These are phyloP conservation scores for Atherinomorus stipes DNA, from an alignment of 2,113 vertebrate genomes.

Conservation along the genomic window DNA sequence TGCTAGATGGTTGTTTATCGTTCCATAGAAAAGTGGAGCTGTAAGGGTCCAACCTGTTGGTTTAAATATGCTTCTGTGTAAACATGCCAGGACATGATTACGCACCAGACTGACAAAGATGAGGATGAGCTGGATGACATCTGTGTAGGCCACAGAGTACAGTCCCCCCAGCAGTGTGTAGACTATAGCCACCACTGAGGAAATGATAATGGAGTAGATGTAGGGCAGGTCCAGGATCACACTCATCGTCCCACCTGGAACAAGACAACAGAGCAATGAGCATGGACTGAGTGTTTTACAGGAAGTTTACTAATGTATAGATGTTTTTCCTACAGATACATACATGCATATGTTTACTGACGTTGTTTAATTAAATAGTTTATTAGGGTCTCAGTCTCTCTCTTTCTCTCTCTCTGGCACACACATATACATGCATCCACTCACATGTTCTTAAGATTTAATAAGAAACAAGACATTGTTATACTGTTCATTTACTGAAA, in stretches of 20 bases:
- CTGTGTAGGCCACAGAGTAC: conserved; percentile 90
- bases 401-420: conserved; percentile 44
- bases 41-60: neutral
- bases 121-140: conserved; percentile 87
- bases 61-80: rapidly evolving
- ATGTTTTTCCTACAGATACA: conserved; percentile 22
- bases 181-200: conserved; percentile 82
- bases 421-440: conserved; percentile 48
- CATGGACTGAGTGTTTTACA: neutral
- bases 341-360: conserved; percentile 56
- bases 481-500: conserved; percentile 15
- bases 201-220: conserved; percentile 82
- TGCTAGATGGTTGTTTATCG: neutral
- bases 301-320: conserved; percentile 3
- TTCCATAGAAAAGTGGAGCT: neutral
- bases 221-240: conserved; percentile 85
- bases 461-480: conserved; percentile 22
- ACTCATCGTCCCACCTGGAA: conserved; percentile 85
- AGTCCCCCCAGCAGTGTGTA: conserved; percentile 89
- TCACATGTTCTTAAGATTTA: conserved; percentile 20
- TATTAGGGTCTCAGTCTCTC: conserved; percentile 38
- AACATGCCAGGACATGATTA: conserved; percentile 9
- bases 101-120: conserved; percentile 86
- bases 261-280: conserved; percentile 51
- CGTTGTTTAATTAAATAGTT: neutral